Evolutionary conservation across 2,113 vertebrate genomes (phyloP).

Genomic region (Petroica traversi): DNA sequence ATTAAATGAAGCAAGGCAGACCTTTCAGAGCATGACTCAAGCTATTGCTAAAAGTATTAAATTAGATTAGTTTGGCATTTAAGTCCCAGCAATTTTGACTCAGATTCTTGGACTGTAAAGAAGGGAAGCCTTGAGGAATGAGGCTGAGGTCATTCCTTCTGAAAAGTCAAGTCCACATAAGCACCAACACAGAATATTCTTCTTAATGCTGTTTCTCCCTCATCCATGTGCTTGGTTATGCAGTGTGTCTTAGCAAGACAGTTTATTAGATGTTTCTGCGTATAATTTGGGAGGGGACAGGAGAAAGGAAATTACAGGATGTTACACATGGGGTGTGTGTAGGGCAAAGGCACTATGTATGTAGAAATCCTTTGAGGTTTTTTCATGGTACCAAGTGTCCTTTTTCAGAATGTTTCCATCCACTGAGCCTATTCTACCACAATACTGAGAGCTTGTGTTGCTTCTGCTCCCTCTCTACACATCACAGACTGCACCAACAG

Average conservation of each 20-base stretch:
- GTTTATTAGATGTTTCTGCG: neutral
- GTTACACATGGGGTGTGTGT: neutral
- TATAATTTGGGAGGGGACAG: neutral
- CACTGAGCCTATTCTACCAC: neutral
- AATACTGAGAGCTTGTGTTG: neutral
- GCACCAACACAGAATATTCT: neutral
- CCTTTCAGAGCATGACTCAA: slow-evolving; percentile 51
- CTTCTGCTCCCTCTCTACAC: neutral
- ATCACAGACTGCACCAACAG: accelerated
- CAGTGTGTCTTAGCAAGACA: neutral
- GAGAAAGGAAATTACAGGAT: neutral
- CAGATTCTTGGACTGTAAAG: slow-evolving; percentile 41
- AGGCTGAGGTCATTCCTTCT: slow-evolving; percentile 31
- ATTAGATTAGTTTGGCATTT: slow-evolving; percentile 65
- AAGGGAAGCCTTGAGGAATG: slow-evolving; percentile 42
- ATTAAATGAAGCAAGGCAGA: slow-evolving; percentile 65
- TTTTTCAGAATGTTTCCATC: neutral
- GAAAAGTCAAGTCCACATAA: slow-evolving; percentile 13
- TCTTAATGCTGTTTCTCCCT: neutral
- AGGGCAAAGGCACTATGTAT: neutral
- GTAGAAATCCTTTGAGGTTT: neutral
- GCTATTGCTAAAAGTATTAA: slow-evolving; percentile 64
- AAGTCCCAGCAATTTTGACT: slow-evolving; percentile 52
- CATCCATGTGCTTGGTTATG: neutral
- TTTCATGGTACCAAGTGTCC: neutral